phyloP scores from a whole-genome alignment of 2,797 vertebrate species.

The Ispidina picta region DNA sequence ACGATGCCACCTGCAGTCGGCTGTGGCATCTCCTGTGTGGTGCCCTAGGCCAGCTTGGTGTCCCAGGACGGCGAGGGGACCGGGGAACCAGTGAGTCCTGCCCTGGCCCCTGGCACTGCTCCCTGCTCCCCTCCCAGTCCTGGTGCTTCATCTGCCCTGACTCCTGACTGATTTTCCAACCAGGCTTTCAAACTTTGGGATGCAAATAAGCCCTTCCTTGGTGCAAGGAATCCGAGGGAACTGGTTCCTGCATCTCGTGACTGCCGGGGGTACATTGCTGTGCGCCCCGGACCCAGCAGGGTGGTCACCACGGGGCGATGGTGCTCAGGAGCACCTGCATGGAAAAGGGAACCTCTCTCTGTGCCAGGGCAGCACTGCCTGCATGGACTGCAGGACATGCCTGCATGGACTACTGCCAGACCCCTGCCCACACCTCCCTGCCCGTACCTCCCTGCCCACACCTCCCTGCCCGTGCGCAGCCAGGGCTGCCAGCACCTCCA shows the following conservation, averaged over 20 bases:
- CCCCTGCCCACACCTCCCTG: neutral
- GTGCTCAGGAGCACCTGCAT: neutral
- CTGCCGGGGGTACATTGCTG: neutral
- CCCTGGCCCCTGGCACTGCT: neutral
- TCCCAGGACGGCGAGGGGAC: fast-evolving
- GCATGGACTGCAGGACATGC: neutral
- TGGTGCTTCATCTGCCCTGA: fast-evolving
- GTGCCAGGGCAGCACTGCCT: neutral
- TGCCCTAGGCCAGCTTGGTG: neutral
- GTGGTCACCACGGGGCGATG: fast-evolving
- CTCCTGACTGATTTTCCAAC: neutral
- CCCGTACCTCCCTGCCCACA: neutral
- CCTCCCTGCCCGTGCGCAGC: neutral
- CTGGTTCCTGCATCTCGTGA: neutral
- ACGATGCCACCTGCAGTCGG: neutral
- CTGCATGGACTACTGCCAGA: neutral
- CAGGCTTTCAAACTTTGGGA: neutral
- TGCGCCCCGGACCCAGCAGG: neutral
- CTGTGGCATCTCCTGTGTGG: no score
- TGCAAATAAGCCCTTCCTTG: neutral
- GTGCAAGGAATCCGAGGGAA: conserved; percentile 4
- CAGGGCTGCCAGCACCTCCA: fast-evolving
- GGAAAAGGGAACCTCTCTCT: neutral
- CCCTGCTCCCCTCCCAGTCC: neutral
- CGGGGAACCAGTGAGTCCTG: fast-evolving